Evolutionary conservation across 2,797 vertebrate species (phyloP), one percentile per base, ranked within the genome.

Genomic region (Cichlasoma orientale): DNA sequence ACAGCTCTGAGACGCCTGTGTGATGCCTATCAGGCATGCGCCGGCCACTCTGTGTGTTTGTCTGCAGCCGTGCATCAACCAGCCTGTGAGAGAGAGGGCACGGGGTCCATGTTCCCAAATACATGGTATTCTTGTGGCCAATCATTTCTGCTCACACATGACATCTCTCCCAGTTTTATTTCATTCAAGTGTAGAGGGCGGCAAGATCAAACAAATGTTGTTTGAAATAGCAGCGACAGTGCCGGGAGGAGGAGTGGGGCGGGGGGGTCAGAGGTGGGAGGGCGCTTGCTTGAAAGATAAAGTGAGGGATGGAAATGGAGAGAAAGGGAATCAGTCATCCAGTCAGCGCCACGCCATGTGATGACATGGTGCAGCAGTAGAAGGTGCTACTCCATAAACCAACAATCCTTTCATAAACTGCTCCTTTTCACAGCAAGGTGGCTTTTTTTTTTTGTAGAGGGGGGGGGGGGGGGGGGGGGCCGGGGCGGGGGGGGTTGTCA

Each of bases 151-250:
- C 91, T 92, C 90, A 88, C 90, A 90, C 88, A 90, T 90, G 91
- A 90, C 88, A 91, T 86, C 86, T 85, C 86, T 71, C 71, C 76
- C 82, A 92, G 91, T 89, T 92, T 90, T 91, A 92, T 92, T 90
- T 90, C 88, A 81, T 87, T 91, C 90, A 89, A 91, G 91, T 90
- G 89, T 72, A 89, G 89, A 91, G 90, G 89, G 90, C 87, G 83
- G 85, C 86, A 79, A 83, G 91, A 92, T 93, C 91, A 93, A 90
- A 92, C 82, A 92, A 91, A 93, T 89, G 88, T 77, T 90, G 84
- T 89, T 90, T 88, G 90, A 76, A 88, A 88, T 79, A 84, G 88
- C 72, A 44, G 78, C 56, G 53, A 57, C 13, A 8, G 77, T 19
- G 79, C 25, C 1, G 56, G 36, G 75, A 25, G 70, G 56, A 13